phyloP scores from a whole-genome alignment of 2,888 invertebrate genomes.

The Pristionchus fissidentatus region DNA sequence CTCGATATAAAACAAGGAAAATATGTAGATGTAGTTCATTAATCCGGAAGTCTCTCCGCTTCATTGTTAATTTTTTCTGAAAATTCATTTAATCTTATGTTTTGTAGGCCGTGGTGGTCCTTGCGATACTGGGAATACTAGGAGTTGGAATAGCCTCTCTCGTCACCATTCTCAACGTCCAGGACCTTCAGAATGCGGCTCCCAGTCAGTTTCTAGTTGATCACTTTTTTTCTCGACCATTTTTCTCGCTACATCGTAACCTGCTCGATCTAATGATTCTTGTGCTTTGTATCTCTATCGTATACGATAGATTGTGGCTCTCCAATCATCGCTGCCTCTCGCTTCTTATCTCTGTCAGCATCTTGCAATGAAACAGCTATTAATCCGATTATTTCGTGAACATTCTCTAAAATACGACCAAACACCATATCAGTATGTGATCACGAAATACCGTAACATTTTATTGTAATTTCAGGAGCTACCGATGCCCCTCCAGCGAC shows the following conservation, averaged over 20 bases:
- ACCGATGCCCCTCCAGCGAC: too few species aligned
- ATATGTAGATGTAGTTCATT: too few species aligned
- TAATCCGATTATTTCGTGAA: neutral
- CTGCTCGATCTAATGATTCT: neutral
- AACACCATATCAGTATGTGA: too few species aligned
- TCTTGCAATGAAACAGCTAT: neutral
- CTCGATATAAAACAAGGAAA: too few species aligned
- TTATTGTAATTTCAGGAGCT: too few species aligned
- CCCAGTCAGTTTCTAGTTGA: neutral
- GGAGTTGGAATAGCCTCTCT: constrained; percentile 60
- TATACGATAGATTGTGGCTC: neutral
- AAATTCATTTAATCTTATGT: neutral
- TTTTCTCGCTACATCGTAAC: neutral
- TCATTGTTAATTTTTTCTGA: too few species aligned
- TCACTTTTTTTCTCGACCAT: neutral
- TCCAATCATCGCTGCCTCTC: neutral
- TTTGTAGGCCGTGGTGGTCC: neutral
- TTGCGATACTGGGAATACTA: constrained; percentile 51
- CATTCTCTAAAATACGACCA: too few species aligned
- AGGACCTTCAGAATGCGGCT: constrained; percentile 48
- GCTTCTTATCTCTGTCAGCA: too few species aligned
- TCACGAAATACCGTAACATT: too few species aligned
- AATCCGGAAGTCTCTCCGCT: too few species aligned
- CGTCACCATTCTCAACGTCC: constrained; percentile 52
- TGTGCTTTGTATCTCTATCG: neutral